Evolutionary conservation across 2,888 invertebrate species (phyloP).

Genomic region (Dione vanillae): DNA sequence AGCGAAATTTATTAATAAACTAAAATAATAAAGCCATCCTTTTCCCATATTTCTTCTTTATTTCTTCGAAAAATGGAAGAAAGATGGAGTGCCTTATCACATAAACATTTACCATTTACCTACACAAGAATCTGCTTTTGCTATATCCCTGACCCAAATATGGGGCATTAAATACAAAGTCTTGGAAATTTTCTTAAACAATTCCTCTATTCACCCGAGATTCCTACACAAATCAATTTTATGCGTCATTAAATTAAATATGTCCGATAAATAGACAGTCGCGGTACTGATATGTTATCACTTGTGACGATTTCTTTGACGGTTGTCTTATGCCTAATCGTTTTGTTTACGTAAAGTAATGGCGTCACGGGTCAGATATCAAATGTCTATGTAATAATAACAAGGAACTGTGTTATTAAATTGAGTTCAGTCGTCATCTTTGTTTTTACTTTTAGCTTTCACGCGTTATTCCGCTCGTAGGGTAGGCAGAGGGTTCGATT

Average conservation of each 20-base stretch:
- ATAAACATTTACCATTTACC: too few relatives aligned
- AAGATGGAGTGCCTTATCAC: too few relatives aligned
- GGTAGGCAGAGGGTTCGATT: too few relatives aligned
- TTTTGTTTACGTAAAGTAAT: conserved; percentile 7
- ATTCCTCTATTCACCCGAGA: conserved; percentile 22
- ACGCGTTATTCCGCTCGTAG: too few relatives aligned
- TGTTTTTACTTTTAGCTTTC: too few relatives aligned
- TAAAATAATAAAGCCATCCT: too few relatives aligned
- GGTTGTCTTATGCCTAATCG: conserved; percentile 2
- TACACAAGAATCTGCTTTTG: too few relatives aligned
- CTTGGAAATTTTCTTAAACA: conserved; percentile 27
- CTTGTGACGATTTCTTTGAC: conserved; percentile 9
- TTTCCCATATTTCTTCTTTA: too few relatives aligned
- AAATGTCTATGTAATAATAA: background rate
- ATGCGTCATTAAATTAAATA: conserved; percentile 18
- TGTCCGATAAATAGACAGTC: conserved; percentile 14
- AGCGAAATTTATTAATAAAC: too few relatives aligned
- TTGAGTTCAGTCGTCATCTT: too few relatives aligned
- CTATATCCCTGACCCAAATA: conserved; percentile 16
- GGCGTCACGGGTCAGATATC: background rate
- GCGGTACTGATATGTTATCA: conserved; percentile 19
- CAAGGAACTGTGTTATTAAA: conserved; percentile 3
- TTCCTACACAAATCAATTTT: conserved; percentile 31
- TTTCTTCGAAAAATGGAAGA: too few relatives aligned
- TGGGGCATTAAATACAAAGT: background rate